Evolutionary conservation across 2,113 vertebrate genomes (phyloP).

Genomic region (Glaucomys volans): DNA sequence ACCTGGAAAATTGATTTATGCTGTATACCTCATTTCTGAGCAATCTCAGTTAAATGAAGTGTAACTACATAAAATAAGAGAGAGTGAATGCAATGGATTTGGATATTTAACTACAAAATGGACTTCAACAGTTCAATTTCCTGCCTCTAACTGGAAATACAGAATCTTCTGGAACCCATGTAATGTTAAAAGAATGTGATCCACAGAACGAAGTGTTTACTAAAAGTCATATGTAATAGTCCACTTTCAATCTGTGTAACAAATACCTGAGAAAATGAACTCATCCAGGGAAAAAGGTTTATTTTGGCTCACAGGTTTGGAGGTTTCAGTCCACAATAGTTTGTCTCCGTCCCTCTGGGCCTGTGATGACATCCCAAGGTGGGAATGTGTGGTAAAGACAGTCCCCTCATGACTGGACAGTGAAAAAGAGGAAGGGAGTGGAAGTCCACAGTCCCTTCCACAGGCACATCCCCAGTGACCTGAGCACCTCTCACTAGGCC

Average conservation of each 20-base stretch:
- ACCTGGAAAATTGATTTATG: conserved; percentile 47
- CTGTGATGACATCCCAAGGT: not conserved
- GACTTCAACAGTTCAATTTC: not conserved
- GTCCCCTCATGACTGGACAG: not conserved
- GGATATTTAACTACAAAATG: conserved; percentile 42
- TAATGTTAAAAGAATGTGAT: conserved; percentile 21
- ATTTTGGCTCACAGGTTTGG: too few relatives aligned
- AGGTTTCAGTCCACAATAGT: too few relatives aligned
- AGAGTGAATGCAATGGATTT: not conserved
- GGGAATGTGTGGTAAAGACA: not conserved
- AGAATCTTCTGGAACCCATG: not conserved
- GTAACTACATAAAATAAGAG: not conserved
- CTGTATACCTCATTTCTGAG: not conserved
- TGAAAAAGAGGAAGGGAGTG: not conserved
- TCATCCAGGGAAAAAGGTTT: not conserved
- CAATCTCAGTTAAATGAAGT: not conserved
- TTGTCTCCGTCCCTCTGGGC: not conserved
- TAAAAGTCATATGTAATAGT: not conserved
- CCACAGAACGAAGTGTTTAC: not conserved
- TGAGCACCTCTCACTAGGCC: not conserved
- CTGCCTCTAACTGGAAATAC: not conserved
- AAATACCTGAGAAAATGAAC: not conserved
- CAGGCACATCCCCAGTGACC: not conserved
- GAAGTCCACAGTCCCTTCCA: not conserved
- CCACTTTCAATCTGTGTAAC: not conserved